Percentiles rank a stretch among this genome's conserved stretches.
Evolutionary conservation across 2,888 invertebrate genomes (phyloP).

Genomic region (Nomada flava): DNA sequence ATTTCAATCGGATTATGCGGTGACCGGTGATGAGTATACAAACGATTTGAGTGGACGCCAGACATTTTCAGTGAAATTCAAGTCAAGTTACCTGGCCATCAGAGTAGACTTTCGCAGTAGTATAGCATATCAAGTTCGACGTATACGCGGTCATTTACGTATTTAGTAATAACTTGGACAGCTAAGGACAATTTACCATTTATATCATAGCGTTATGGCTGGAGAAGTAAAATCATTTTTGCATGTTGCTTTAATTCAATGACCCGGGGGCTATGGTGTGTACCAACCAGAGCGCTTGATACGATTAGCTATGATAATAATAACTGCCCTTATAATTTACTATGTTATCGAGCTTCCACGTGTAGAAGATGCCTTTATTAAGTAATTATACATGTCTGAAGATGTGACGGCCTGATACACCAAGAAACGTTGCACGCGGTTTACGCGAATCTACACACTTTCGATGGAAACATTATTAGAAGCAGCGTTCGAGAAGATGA

Average conservation of each 20-base stretch:
- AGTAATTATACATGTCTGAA: constrained; percentile 80
- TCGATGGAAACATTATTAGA: constrained; percentile 56
- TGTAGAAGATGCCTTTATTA: constrained; percentile 76
- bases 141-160: too few species aligned
- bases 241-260: constrained; percentile 26
- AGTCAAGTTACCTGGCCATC: too few species aligned
- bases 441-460: constrained; percentile 49
- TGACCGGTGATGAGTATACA: too few species aligned
- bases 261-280: constrained; percentile 31
- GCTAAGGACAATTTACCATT: too few species aligned
- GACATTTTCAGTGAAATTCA: too few species aligned
- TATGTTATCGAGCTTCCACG: constrained; percentile 77
- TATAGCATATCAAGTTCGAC: too few species aligned
- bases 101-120: too few species aligned
- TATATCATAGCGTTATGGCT: too few species aligned
- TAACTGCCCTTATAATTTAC: constrained; percentile 79
- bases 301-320: constrained; percentile 78
- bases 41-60: too few species aligned
- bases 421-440: constrained; percentile 72
- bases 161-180: too few species aligned
- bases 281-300: constrained; percentile 72
- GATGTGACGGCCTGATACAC: constrained; percentile 76
- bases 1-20: too few species aligned
- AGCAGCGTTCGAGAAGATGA: constrained; percentile 33
- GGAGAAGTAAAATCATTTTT: constrained; percentile 37